A percentile compares a stretch with the other conserved stretches of the same genome.
These are phyloP conservation scores for Pogonomyrmex barbatus DNA, from an alignment of 1,140 invertebrate species.

Conservation along the genomic window DNA sequence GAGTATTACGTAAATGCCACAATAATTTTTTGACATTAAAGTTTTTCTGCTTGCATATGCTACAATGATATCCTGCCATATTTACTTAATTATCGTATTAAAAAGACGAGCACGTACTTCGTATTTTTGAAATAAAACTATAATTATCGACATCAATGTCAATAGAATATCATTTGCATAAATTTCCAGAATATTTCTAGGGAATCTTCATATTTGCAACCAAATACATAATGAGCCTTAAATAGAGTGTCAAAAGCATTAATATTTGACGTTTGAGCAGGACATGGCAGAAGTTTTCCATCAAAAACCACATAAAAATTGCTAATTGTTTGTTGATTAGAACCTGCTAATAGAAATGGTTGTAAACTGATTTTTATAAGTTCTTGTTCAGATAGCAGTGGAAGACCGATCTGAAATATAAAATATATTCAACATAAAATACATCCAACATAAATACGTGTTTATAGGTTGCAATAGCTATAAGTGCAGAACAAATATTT, in stretches of 20 bases:
- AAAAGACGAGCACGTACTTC: background rate
- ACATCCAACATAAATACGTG: background rate
- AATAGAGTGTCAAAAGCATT: background rate
- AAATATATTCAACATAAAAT: background rate
- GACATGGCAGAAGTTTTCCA: background rate
- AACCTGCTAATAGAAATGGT: background rate
- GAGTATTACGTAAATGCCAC: background rate
- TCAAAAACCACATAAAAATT: background rate
- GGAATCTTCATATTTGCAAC: background rate
- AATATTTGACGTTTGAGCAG: slow-evolving; percentile 6
- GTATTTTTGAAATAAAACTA: background rate
- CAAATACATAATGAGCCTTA: background rate
- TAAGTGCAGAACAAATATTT: background rate
- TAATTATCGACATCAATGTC: background rate
- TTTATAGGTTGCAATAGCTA: background rate
- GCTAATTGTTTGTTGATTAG: slow-evolving; percentile 1
- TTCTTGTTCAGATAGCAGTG: background rate
- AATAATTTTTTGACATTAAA: background rate
- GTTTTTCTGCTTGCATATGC: background rate
- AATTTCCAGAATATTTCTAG: slow-evolving; percentile 1
- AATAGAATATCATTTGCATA: slow-evolving; percentile 9
- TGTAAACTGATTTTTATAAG: background rate
- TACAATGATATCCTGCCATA: background rate
- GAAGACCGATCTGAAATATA: background rate
- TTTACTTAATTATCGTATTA: background rate